Base-by-base conservation (phyloP, 2,113 vertebrate species). In the Coturnix japonica region DNA sequence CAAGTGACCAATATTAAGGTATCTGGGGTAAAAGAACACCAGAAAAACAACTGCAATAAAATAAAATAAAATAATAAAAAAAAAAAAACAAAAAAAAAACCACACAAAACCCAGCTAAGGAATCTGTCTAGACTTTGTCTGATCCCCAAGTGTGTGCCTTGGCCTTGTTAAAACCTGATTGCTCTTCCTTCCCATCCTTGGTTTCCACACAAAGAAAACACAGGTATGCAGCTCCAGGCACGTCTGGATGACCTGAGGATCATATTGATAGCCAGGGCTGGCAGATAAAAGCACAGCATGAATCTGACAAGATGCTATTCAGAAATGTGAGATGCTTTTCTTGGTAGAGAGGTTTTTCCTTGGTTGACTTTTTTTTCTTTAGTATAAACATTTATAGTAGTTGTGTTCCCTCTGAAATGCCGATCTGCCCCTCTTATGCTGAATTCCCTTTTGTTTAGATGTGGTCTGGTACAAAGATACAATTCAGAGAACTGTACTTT, bases 1-100 rank as follows among this genome's bases (percentile, higher is more conserved):
- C 73, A 94, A 96, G 70, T 67, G 19, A 30, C 53, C 89, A 66
- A n/a, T 63, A 84, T 73, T 76, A 84, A 87, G 76, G 49, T 46
- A 54, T 35, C 4, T 76, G 53, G 8, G 39, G 37, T 7, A 37
- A 37, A 37, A 37, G 37, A 37, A 37, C 37, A 37, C 37, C 37
- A 37, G 37, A 7, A 61, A 21, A 43, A 61, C 81, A 7, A 19
- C 30, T 28, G 14, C 35, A 44, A 31, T 14, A 47, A 65, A 82
- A 76, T 44, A 26, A 9, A 21, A 47, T 8, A 7, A 51, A 51
- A 15, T n/a, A n/a, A n/a, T n/a, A n/a, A n/a, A n/a, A n/a, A n/a
- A n/a, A n/a, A n/a, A n/a, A n/a, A n/a, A n/a, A n/a, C n/a, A n/a
- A n/a, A n/a, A n/a, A n/a, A 7, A 51, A 51, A 15, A 39, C 59